A percentile compares a stretch with the other conserved stretches of the same genome.
phyloP scores from a whole-genome alignment of 2,888 invertebrate species.

The Lepidocyrtoides sp. region DNA sequence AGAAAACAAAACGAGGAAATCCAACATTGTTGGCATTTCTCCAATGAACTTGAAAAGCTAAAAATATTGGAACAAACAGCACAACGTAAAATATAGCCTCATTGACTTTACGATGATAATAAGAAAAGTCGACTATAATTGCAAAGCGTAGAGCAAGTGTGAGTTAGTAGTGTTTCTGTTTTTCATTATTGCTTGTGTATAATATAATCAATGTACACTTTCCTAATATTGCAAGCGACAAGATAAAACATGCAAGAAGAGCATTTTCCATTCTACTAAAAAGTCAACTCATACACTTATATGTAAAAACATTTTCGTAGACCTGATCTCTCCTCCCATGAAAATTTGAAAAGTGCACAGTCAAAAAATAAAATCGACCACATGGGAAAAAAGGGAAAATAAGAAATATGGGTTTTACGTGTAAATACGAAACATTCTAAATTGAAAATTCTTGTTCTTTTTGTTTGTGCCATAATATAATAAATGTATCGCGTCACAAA shows the following conservation, averaged over 20 bases:
- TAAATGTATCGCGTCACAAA: conserved; percentile 5
- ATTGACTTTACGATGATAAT: conserved; percentile 44
- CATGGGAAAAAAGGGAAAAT: background rate
- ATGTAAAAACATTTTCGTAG: no score
- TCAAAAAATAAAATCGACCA: background rate
- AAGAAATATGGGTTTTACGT: conserved; percentile 37
- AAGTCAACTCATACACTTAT: no score
- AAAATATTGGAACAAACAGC: conserved; percentile 61
- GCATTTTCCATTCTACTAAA: no score
- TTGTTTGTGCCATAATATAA: conserved; percentile 9
- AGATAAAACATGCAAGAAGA: background rate
- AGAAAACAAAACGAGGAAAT: conserved; percentile 51
- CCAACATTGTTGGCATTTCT: conserved; percentile 60
- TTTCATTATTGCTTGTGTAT: conserved; percentile 31
- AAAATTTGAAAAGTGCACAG: conserved; percentile 15
- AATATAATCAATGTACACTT: background rate
- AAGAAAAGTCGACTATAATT: conserved; percentile 30
- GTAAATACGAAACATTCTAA: conserved; percentile 32
- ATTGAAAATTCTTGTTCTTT: conserved; percentile 58
- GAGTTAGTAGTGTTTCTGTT: conserved; percentile 19
- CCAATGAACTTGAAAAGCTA: conserved; percentile 79
- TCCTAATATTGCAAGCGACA: background rate
- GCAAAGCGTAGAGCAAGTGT: background rate
- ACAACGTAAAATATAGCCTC: conserved; percentile 46
- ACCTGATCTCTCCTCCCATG: background rate